Evolutionary conservation across 2,797 vertebrate species (phyloP).

Genomic region (Podarcis siculus): DNA sequence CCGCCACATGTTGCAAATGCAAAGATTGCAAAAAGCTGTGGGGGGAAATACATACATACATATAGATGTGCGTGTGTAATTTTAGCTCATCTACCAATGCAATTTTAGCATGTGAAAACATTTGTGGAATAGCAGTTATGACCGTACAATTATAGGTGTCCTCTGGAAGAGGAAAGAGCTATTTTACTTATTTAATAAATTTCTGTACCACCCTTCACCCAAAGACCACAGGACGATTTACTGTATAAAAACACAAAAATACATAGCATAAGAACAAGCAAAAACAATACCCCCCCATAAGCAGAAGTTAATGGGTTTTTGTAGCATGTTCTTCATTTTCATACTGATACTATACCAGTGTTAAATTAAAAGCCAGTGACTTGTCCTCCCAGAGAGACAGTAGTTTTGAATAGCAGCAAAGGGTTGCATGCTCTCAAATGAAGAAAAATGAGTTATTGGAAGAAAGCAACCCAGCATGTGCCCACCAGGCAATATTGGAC

Average conservation of each 20-base stretch:
- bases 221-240: too few relatives aligned
- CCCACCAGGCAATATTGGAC: too few relatives aligned
- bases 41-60: slow-evolving; percentile 47
- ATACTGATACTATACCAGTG: background rate
- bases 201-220: too few relatives aligned
- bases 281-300: background rate
- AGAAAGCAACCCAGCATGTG: background rate
- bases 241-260: too few relatives aligned
- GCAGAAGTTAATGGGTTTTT: background rate
- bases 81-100: slow-evolving; percentile 19
- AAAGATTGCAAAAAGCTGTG: slow-evolving; percentile 98
- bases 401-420: background rate
- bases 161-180: background rate
- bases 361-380: background rate
- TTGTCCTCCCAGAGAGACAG: background rate
- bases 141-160: background rate
- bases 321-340: background rate
- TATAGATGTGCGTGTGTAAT: background rate
- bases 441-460: background rate
- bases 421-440: background rate
- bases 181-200: background rate
- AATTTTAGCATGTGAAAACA: background rate
- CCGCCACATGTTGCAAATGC: slow-evolving; percentile 98
- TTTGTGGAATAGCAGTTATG: background rate
- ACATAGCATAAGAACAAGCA: background rate